Evolutionary conservation across 2,797 vertebrate species (phyloP).

Genomic region (Tenualosa ilisha): DNA sequence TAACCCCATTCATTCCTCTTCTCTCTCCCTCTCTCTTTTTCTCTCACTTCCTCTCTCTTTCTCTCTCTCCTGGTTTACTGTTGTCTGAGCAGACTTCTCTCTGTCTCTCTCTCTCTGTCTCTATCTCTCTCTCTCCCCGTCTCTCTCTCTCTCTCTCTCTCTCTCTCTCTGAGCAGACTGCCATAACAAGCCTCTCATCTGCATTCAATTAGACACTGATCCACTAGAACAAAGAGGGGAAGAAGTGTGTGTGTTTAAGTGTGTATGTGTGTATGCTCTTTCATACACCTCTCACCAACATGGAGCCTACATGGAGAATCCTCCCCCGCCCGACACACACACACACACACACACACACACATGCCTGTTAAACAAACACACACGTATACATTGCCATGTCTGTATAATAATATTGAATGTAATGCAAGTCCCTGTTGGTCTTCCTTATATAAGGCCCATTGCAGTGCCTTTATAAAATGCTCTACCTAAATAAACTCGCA

Average conservation of each 20-base stretch:
- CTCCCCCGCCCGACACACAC: no score
- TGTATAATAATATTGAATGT: no score
- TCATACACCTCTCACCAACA: no score
- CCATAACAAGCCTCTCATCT: slow-evolving; percentile 5
- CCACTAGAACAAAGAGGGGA: slow-evolving; percentile 5
- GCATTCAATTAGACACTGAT: slow-evolving; percentile 11
- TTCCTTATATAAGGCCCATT: no score
- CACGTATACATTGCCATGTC: no score
- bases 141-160: neutral
- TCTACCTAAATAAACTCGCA: no score
- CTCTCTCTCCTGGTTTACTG: neutral
- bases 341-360: slow-evolving; percentile 20
- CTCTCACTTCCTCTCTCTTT: neutral
- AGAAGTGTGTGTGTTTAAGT: slow-evolving; percentile 2
- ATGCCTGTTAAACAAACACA: neutral
- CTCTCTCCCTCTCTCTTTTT: neutral
- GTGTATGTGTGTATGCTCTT: slow-evolving; percentile 1
- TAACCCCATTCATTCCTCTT: no score
- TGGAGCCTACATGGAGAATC: no score
- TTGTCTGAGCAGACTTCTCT: neutral
- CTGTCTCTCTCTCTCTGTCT: neutral
- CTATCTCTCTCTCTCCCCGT: neutral
- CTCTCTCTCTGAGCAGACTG: neutral
- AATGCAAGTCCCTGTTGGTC: no score
- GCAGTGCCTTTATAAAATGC: no score